These are phyloP conservation scores for Harmothoe impar DNA, from an alignment of 2,888 invertebrate species.

Conservation along the genomic window DNA sequence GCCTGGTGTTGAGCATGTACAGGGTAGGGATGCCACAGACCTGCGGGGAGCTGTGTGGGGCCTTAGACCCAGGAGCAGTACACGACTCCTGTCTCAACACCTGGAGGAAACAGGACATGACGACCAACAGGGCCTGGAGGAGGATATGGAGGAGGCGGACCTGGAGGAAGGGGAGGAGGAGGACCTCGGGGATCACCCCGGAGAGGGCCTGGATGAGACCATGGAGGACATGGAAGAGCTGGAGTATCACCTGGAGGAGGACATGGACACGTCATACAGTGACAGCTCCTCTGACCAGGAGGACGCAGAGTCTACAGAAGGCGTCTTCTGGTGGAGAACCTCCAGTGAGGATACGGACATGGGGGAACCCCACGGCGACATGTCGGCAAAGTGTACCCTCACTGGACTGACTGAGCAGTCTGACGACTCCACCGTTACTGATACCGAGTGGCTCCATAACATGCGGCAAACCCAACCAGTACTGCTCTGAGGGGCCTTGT, in stretches of 20 bases:
- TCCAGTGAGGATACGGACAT: background rate
- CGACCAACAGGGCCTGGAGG: background rate
- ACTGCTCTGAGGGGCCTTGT: too few species aligned
- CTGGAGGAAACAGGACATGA: background rate
- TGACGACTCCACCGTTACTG: too few species aligned
- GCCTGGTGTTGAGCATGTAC: background rate
- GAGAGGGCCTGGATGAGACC: background rate
- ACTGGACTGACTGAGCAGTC: too few species aligned
- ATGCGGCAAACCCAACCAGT: too few species aligned
- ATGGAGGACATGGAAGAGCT: background rate
- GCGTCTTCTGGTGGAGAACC: slow-evolving; percentile 44
- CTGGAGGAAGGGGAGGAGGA: background rate
- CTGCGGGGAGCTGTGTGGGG: background rate
- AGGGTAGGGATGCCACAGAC: background rate
- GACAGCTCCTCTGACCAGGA: background rate
- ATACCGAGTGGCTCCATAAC: too few species aligned
- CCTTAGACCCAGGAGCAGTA: background rate
- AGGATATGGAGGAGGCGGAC: background rate
- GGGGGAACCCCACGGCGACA: background rate
- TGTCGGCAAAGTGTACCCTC: background rate
- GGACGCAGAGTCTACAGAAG: background rate
- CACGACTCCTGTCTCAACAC: background rate
- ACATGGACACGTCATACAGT: background rate
- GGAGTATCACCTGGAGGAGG: background rate
- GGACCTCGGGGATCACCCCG: background rate